Percentiles rank a stretch among this genome's conserved stretches.
Conservation (phyloP, 2,888 invertebrate genomes). For the Nymphalis urticae region DNA sequence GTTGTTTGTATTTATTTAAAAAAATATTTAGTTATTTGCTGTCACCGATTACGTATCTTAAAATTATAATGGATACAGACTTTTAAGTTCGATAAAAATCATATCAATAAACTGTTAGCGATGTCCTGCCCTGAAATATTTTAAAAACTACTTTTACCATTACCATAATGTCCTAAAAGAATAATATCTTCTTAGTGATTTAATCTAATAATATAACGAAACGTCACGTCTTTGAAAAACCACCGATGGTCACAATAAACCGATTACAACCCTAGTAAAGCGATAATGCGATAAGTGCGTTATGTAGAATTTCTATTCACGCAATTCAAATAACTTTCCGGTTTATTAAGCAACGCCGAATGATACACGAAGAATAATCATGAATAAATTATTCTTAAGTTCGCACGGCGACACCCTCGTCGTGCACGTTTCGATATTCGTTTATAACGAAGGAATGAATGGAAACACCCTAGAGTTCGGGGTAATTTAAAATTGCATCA, state of each 20-base stretch:
- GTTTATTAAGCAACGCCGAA: conserved; percentile 64
- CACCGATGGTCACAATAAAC: conserved; percentile 41
- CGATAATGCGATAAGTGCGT: conserved; percentile 64
- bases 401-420: conserved; percentile 48
- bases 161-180: conserved; percentile 41
- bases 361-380: conserved; percentile 60
- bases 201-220: conserved; percentile 27
- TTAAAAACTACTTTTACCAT: conserved; percentile 51
- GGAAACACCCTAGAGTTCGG: conserved; percentile 54
- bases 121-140: conserved; percentile 56
- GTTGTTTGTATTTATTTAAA: neutral
- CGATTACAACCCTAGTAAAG: conserved; percentile 53
- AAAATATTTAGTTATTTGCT: neutral
- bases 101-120: conserved; percentile 51
- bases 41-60: conserved; percentile 54
- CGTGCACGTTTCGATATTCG: conserved; percentile 48
- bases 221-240: conserved; percentile 32
- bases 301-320: conserved; percentile 66
- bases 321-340: conserved; percentile 70
- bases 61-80: conserved; percentile 46
- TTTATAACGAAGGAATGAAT: conserved; percentile 48
- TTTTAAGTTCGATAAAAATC: conserved; percentile 54
- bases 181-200: neutral
- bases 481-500: conserved; percentile 71
- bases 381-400: conserved; percentile 58